phyloP scores from a whole-genome alignment of 2,113 vertebrate species.

The Pedionomus torquatus region DNA sequence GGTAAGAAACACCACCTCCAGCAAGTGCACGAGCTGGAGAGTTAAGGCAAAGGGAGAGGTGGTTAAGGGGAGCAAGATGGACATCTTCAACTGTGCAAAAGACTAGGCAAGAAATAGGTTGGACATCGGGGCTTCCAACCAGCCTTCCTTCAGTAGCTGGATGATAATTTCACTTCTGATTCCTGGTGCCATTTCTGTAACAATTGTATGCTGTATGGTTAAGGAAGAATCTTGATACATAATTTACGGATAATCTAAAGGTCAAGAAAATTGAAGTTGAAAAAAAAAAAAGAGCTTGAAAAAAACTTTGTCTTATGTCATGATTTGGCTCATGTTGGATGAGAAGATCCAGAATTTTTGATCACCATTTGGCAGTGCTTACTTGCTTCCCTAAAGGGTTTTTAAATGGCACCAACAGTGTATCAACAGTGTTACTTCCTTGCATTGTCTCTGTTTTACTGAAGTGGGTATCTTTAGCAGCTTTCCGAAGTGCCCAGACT shows the following conservation, averaged over 20 bases:
- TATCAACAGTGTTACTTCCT: neutral
- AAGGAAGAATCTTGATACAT: neutral
- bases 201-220: neutral
- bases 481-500: neutral
- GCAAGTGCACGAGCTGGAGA: neutral
- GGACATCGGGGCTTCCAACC: neutral
- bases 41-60: neutral
- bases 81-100: neutral
- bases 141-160: neutral
- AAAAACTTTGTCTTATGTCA: neutral
- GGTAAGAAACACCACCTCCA: neutral
- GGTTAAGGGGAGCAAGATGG: neutral
- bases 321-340: neutral
- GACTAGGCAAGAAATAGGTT: neutral
- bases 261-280: neutral
- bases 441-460: neutral
- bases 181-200: neutral
- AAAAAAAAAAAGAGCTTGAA: neutral
- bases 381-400: constrained; percentile 37
- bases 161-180: neutral
- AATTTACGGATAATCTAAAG: neutral
- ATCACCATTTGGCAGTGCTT: constrained; percentile 22
- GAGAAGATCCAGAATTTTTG: constrained; percentile 20
- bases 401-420: neutral
- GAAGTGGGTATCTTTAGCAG: neutral